Evolutionary conservation across 2,797 vertebrate genomes (phyloP).

Genomic region (Glossophaga mutica): DNA sequence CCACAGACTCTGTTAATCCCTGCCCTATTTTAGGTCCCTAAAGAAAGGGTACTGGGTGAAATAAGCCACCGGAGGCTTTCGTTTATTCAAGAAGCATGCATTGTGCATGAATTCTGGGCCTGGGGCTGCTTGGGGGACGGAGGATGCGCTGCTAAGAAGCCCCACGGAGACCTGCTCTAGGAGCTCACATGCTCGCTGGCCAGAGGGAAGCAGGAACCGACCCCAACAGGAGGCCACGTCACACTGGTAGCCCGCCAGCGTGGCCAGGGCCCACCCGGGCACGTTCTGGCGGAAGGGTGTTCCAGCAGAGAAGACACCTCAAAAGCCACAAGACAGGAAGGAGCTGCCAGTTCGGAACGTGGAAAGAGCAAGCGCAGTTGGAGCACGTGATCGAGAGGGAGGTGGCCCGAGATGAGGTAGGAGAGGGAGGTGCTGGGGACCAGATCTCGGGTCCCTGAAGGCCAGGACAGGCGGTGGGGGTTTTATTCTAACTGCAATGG

Average conservation of each 20-base stretch:
- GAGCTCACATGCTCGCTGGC: neutral
- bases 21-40: neutral
- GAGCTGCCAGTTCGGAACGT: neutral
- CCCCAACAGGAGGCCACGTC: neutral
- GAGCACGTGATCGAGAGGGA: neutral
- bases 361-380: neutral
- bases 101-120: neutral
- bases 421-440: fast-evolving
- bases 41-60: neutral
- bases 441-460: neutral
- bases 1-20: neutral
- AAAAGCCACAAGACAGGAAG: neutral
- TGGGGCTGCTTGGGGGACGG: fast-evolving
- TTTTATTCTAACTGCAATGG: neutral
- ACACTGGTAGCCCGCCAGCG: neutral
- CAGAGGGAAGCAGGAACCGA: neutral
- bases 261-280: neutral
- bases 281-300: neutral
- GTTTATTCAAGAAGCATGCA: neutral
- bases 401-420: neutral
- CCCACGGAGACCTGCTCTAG: neutral
- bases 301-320: neutral
- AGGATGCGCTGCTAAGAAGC: neutral
- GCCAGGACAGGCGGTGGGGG: neutral
- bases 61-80: neutral